Evolutionary conservation across 2,113 vertebrate genomes (phyloP).

Genomic region (Paramisgurnus dabryanus): DNA sequence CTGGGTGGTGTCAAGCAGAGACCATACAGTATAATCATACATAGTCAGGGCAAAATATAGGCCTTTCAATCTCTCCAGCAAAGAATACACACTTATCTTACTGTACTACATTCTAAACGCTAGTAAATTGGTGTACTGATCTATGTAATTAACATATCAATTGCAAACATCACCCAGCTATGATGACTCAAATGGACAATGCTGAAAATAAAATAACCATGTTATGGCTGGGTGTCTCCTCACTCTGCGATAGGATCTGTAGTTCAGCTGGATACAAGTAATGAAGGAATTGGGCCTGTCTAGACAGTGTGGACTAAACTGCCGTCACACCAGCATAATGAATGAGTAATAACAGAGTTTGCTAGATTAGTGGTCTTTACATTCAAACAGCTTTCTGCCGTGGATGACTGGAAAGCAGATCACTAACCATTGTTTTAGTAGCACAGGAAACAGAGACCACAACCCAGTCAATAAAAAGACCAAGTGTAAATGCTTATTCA

Average conservation of each 20-base stretch:
- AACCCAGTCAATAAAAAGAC: no score
- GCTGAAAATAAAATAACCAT: neutral
- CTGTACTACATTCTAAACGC: no score
- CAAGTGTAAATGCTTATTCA: no score
- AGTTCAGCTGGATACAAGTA: neutral
- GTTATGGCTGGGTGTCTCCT: neutral
- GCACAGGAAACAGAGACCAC: neutral
- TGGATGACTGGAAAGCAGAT: neutral
- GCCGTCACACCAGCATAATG: neutral
- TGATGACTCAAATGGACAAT: neutral
- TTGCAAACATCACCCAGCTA: no score
- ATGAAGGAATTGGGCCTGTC: neutral
- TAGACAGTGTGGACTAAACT: constrained; percentile 2
- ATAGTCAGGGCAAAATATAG: no score
- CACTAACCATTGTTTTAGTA: neutral
- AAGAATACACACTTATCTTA: no score
- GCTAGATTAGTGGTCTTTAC: neutral
- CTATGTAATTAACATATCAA: no score
- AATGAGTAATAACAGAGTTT: constrained; percentile 4
- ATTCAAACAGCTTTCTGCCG: neutral
- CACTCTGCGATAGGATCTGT: neutral
- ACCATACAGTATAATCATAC: no score
- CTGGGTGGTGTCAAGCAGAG: no score
- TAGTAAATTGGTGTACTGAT: no score
- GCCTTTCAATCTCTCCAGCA: no score